phyloP scores from a whole-genome alignment of 2,113 vertebrate genomes.

The Cyanoliseus patagonus region DNA sequence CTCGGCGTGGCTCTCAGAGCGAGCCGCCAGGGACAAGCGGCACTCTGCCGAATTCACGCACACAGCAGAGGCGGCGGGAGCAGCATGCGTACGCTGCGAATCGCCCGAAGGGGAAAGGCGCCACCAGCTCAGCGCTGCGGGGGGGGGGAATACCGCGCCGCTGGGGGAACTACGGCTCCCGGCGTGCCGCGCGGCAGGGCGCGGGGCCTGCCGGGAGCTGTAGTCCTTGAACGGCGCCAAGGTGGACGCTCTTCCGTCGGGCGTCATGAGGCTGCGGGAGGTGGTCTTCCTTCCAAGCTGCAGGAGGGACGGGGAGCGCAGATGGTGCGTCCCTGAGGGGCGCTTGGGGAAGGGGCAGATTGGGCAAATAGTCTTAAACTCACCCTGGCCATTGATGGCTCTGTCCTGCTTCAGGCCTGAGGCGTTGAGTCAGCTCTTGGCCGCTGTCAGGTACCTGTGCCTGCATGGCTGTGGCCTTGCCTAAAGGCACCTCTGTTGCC shows the following conservation, averaged over 20 bases:
- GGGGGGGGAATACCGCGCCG: rapidly evolving
- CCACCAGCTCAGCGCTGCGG: rapidly evolving
- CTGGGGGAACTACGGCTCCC: neutral
- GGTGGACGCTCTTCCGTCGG: rapidly evolving
- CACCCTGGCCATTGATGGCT: rapidly evolving
- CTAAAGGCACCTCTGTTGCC: too few species aligned
- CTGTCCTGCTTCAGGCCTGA: neutral
- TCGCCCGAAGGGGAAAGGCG: neutral
- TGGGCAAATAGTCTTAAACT: neutral
- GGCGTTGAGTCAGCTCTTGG: neutral
- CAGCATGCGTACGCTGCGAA: neutral
- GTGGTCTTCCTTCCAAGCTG: neutral
- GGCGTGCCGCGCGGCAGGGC: neutral
- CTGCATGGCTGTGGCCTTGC: rapidly evolving
- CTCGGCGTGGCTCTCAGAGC: neutral
- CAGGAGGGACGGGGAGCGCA: neutral
- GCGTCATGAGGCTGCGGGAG: rapidly evolving
- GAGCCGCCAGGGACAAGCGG: neutral
- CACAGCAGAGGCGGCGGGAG: neutral
- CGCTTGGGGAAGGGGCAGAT: neutral
- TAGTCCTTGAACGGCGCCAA: neutral
- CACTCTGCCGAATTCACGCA: too few species aligned
- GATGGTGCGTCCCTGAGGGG: too few species aligned
- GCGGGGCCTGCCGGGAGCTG: slow-evolving; percentile 40
- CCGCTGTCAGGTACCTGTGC: rapidly evolving